A percentile compares a stretch with the other conserved stretches of the same genome.
phyloP scores from a whole-genome alignment of 2,888 invertebrate species.

The Cephus pulcher region DNA sequence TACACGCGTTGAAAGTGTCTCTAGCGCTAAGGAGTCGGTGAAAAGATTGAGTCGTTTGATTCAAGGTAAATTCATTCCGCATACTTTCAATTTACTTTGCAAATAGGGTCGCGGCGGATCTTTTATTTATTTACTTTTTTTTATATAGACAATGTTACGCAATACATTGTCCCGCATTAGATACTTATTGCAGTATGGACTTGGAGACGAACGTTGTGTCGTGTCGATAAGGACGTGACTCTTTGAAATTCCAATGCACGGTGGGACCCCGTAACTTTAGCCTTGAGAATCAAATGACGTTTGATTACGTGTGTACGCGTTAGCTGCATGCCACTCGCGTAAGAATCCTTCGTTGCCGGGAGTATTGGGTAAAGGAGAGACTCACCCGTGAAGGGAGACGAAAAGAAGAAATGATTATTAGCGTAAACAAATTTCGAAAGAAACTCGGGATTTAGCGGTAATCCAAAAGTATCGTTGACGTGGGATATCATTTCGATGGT shows the following conservation, averaged over 20 bases:
- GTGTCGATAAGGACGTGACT: background rate
- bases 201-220: background rate
- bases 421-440: background rate
- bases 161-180: background rate
- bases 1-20: background rate
- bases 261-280: background rate
- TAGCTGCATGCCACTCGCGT: background rate
- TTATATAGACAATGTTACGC: background rate
- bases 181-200: background rate
- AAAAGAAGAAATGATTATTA: slow-evolving; percentile 37
- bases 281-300: background rate
- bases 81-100: background rate
- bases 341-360: background rate
- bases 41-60: background rate
- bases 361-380: slow-evolving; percentile 20
- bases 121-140: too few species aligned
- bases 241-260: background rate
- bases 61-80: background rate
- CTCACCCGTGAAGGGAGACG: slow-evolving; percentile 40
- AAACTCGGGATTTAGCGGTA: background rate
- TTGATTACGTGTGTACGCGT: background rate
- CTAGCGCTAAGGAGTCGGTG: background rate
- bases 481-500: background rate
- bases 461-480: background rate
- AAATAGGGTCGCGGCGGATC: too few species aligned